Conservation (phyloP, 2,113 vertebrate genomes). For the Empidonax traillii region DNA sequence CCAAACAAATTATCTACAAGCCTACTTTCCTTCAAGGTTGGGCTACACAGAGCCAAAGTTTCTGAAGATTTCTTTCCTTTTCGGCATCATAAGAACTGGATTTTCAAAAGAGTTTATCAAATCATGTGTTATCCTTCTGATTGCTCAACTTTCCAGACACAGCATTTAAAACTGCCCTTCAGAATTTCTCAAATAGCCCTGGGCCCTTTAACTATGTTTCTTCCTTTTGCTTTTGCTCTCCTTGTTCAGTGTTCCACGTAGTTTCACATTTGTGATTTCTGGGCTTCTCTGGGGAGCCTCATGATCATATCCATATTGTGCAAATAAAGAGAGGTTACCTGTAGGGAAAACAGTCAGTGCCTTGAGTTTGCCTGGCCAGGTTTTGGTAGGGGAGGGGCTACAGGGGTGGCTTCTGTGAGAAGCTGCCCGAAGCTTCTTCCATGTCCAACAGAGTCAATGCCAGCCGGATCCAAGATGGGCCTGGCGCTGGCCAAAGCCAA, state of each 20-base stretch:
- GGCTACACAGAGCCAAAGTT: not conserved
- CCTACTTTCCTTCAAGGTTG: not conserved
- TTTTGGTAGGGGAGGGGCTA: not conserved
- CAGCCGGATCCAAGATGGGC: fast-evolving
- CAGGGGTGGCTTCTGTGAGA: not conserved
- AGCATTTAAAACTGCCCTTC: not conserved
- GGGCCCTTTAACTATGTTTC: not conserved
- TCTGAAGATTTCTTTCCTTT: not conserved
- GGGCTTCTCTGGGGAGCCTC: not conserved
- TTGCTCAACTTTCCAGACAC: not conserved
- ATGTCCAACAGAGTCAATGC: not conserved
- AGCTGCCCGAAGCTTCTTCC: not conserved
- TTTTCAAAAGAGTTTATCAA: not conserved
- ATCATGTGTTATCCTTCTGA: not conserved
- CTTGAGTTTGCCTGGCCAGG: not conserved
- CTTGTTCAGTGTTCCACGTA: not conserved
- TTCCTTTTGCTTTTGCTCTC: not conserved
- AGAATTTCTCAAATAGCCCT: not conserved
- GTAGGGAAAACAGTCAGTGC: not conserved
- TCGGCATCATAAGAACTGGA: not conserved
- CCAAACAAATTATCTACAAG: not conserved
- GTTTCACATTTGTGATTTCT: not conserved
- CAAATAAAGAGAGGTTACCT: not conserved
- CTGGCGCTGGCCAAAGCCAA: no score
- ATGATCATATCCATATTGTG: not conserved